Base-by-base conservation (phyloP, 2,797 vertebrate species). In the Dallia pectoralis region DNA sequence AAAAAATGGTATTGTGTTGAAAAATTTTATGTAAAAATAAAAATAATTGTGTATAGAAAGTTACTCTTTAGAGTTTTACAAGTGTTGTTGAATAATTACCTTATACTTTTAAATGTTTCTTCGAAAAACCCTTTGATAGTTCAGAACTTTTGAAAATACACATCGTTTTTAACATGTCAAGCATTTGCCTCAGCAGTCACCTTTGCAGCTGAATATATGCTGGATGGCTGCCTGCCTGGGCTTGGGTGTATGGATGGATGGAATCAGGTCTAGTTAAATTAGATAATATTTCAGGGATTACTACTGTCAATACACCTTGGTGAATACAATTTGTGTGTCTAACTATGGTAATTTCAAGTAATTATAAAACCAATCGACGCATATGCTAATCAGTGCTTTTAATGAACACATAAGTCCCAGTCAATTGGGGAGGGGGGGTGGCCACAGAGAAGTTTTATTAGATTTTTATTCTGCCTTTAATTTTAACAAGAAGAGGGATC, bases 291-390 rank as follows among this genome's bases (percentile, higher is more conserved):
- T 27, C 44, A 78, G 53, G 75, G 79, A 79, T 84, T 85, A 86
- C 82, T 59, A 78, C 71, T 72, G 74, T 81, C 74, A 76, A 82
- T 82, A 83, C 36, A 56, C 72, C 81, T 79, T 69, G 71, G 83
- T 79, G 84, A 85, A 74, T n/a, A 70, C 70, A 63, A 77, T 80
- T 74, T 74, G 86, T 83, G 81, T 84, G 80, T 85, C 83, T 75
- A 81, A 75, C 80, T 72, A 78, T 84, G 86, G 76, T 85, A 81
- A 89, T 89, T 88, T 88, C 82, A 69, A 82, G 77, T 89, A 89
- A 88, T 93, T 91, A 92, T 89, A 83, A 92, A 93, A 89, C 85
- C 89, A 92, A 92, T 90, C 89, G 93, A 86, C 78, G 68, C 82
- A 87, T 87, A 89, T 87, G 72, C 77, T 87, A 85, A 88, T 91